Conservation (phyloP, 2,113 vertebrate species). For the Grammomys surdaster region DNA sequence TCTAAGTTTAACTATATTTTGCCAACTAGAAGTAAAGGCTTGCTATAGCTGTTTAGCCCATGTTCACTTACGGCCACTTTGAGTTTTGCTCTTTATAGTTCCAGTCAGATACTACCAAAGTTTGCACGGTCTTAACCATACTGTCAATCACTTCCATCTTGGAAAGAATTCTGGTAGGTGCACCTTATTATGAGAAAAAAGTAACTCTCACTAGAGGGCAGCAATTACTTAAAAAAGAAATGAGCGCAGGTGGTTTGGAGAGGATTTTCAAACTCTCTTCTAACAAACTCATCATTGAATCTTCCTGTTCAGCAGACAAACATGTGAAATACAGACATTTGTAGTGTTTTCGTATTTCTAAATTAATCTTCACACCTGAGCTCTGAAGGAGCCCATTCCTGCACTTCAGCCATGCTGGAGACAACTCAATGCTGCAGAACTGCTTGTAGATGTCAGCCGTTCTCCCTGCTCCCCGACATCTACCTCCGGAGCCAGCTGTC, state of each 20-base stretch:
- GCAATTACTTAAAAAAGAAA: constrained; percentile 74
- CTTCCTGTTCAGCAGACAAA: constrained; percentile 31
- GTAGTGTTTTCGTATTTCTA: not conserved
- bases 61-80: not conserved
- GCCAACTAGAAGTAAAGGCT: not conserved
- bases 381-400: not conserved
- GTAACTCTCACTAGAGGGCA: constrained; percentile 86
- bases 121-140: constrained; percentile 38
- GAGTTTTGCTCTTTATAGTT: constrained; percentile 5
- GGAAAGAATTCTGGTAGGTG: not conserved
- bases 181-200: constrained; percentile 24
- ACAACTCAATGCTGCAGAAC: not conserved
- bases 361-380: constrained; percentile 2
- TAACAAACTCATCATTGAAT: not conserved
- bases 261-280: not conserved
- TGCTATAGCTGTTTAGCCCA: not conserved
- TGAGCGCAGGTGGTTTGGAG: not conserved
- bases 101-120: constrained; percentile 9
- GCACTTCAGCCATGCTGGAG: not conserved
- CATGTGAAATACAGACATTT: not conserved
- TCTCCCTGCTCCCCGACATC: not conserved
- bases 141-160: constrained; percentile 21
- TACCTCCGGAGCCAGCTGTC: not conserved
- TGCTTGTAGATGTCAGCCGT: constrained; percentile 10
- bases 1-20: not conserved